Base-by-base conservation (phyloP, 2,888 invertebrate species). In the Cylloceria caligata region DNA sequence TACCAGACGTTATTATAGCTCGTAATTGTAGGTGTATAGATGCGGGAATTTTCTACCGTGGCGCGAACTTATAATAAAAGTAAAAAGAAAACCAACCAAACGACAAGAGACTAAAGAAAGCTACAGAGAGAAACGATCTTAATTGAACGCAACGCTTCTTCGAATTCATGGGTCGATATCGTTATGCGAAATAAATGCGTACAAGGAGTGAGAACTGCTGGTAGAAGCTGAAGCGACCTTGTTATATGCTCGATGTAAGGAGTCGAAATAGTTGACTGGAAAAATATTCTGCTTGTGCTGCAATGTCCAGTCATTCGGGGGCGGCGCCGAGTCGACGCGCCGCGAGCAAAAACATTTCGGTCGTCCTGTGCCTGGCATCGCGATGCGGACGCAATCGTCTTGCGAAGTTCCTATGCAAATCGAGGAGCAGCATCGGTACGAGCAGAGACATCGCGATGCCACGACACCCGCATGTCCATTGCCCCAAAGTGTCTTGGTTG, bases 401-500 rank as follows among this genome's bases (percentile, higher is more conserved):
- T 85, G 83, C 85, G 86, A 57, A 87, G 84, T 86, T 86, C 79
- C 83, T 86, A 87, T 88, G 88, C 87, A 87, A 88, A 88, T 88
- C 69, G 71, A 69, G 81, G 34, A 42, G 30, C 49, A 21, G 77
- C 45, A 45, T 49, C 34, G 24, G 36, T 64, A 65, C n/a, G 45
- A 47, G 47, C 27, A 27, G 64, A 60, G 78, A 74, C 77, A 42
- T 24, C 52, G 55, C 78, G 80, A 80, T 83, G 74, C 84, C 82
- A 83, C 79, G 73, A 84, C 80, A 49, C 77, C 83, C 85, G 85
- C 85, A 86, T 85, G 85, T 80, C 84, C 84, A 83, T 83, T 81
- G 69, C 81, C 74, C 84, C 78, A 82, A 85, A 85, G 85, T 83
- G 80, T 83, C 82, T 82, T 82, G 55, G 55, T 55, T 16, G 80